phyloP scores from a whole-genome alignment of 2,113 vertebrate genomes.

The Sorex fumeus region DNA sequence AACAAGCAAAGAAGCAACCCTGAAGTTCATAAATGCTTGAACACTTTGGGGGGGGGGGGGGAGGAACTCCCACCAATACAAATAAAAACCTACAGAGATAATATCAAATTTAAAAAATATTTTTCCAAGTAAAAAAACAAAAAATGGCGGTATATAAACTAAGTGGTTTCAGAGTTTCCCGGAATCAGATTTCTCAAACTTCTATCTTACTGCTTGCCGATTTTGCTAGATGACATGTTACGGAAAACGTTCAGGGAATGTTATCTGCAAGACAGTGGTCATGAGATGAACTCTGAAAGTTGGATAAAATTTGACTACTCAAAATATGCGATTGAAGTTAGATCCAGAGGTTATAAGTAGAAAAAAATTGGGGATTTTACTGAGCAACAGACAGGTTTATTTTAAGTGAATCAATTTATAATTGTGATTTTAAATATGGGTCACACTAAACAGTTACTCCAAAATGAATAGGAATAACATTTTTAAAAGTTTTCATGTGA shows the following conservation, averaged over 20 bases:
- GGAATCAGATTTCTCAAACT: neutral
- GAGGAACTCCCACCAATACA: neutral
- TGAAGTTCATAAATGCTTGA: neutral
- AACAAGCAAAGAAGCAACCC: too few species aligned
- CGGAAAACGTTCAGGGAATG: neutral
- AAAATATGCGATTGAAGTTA: neutral
- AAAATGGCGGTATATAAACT: neutral
- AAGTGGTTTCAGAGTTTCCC: neutral
- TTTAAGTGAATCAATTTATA: neutral
- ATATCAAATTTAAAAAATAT: neutral
- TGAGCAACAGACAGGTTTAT: neutral
- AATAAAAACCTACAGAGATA: neutral
- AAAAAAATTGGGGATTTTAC: neutral
- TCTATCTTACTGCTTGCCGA: neutral
- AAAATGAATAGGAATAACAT: too few species aligned
- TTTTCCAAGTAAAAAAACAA: neutral
- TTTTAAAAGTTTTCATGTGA: too few species aligned
- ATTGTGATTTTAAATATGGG: neutral
- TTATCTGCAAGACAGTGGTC: neutral
- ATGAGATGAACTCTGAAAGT: slow-evolving; percentile 5
- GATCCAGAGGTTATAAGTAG: neutral
- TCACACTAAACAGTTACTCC: too few species aligned
- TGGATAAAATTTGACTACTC: neutral
- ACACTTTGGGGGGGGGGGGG: neutral
- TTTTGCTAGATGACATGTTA: too few species aligned